phyloP scores from a whole-genome alignment of 1,140 invertebrate species.

The Bombus polaris region DNA sequence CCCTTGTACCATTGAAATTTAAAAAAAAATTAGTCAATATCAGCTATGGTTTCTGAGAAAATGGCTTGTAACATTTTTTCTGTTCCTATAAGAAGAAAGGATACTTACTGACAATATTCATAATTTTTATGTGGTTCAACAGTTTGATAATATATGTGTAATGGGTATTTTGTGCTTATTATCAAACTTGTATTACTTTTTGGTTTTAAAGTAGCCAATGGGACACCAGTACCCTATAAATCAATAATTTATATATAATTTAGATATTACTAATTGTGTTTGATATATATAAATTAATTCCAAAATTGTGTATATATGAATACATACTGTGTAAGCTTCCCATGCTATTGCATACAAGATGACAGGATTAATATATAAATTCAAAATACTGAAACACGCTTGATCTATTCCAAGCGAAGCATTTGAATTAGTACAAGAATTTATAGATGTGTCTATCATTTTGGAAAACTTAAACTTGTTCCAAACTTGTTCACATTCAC shows the following conservation, averaged over 20 bases:
- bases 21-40: background rate
- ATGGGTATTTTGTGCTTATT: slow-evolving; percentile 80
- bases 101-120: slow-evolving; percentile 78
- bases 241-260: slow-evolving; percentile 15
- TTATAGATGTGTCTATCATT: background rate
- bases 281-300: background rate
- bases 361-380: slow-evolving; percentile 71
- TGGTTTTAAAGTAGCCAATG: slow-evolving; percentile 68
- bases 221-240: slow-evolving; percentile 79
- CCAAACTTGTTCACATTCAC: background rate
- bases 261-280: background rate
- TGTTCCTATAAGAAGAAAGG: background rate
- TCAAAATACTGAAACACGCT: slow-evolving; percentile 82
- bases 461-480: background rate
- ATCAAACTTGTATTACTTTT: slow-evolving; percentile 76
- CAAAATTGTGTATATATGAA: background rate
- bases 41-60: too few relatives aligned
- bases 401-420: slow-evolving; percentile 78
- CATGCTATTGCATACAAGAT: slow-evolving; percentile 76
- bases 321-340: slow-evolving; percentile 78
- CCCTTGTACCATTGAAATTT: too few relatives aligned
- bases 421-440: slow-evolving; percentile 59
- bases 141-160: slow-evolving; percentile 75
- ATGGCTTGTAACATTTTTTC: too few relatives aligned
- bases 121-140: background rate